Base-by-base conservation (phyloP, 1,140 invertebrate species). In the Centruroides vittatus region DNA sequence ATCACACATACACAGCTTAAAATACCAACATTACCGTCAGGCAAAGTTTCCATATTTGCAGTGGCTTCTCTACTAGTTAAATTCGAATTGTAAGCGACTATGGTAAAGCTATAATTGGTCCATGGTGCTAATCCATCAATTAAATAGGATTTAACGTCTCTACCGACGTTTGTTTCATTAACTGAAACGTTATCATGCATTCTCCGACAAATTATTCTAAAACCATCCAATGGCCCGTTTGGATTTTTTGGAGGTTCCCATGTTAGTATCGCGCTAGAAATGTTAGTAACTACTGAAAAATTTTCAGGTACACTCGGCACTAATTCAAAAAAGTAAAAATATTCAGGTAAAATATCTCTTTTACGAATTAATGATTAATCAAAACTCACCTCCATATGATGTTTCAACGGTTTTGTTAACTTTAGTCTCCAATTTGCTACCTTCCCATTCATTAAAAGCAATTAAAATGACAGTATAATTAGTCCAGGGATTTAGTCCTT, bases 401-500 rank as follows among this genome's bases (percentile, higher is more conserved):
- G 67, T 68, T 55, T 69, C 69, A 5, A 73, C 69, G 3, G 64
- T 65, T 4, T 5, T 41, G 41, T 8, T 3, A 41, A 71, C 62
- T 52, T 73, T 68, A 0, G 67, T 66, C 8, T 71, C 72, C 8
- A 68, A 63, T 3, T 74, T 73, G 52, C 75, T 74, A 35, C 66
- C 63, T 4, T 75, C 75, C 48, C 70, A 68, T 7, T 58, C 60
- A 7, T 78, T 79, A 57, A 72, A 78, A 5, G 77, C 77, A 61
- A 76, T 73, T 5, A 79, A 70, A 47, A 76, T 68, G n/a, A 79
- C 67, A 1, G 66, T 64, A 64, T 79, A 79, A 55, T 73, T 69
- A 5, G 76, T 78, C 58, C 61, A 75, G 3, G 59, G 59, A n/a
- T 34, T 13, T 13, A 61, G 23, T 12, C 13, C 4, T 2, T 34